Evolutionary conservation across 2,888 invertebrate genomes (phyloP).

Genomic region (Idaea straminata): DNA sequence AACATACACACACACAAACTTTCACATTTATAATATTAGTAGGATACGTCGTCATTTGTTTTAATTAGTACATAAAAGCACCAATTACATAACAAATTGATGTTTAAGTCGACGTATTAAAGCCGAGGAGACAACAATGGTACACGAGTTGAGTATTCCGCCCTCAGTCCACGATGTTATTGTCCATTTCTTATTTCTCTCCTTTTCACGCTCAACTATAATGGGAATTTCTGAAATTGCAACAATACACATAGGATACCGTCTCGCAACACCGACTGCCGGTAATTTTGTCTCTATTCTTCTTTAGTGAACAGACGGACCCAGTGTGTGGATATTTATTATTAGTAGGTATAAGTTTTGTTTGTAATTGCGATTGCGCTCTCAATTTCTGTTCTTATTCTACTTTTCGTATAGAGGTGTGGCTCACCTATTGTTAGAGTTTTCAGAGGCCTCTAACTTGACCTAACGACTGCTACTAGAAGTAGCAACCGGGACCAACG

Average conservation of each 20-base stretch:
- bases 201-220: conserved; percentile 68
- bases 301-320: conserved; percentile 11
- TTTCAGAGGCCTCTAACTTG: too few relatives aligned
- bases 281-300: conserved; percentile 53
- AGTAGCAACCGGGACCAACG: too few relatives aligned
- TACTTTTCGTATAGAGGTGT: too few relatives aligned
- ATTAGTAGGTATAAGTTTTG: conserved; percentile 5
- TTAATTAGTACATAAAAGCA: background rate
- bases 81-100: background rate
- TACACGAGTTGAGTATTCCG: conserved; percentile 9
- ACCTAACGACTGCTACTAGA: too few relatives aligned
- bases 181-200: conserved; percentile 66
- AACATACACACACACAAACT: too few relatives aligned
- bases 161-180: conserved; percentile 49
- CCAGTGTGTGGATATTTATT: conserved; percentile 11
- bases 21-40: too few relatives aligned
- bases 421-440: too few relatives aligned
- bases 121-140: background rate
- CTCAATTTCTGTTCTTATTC: too few relatives aligned
- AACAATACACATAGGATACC: conserved; percentile 65
- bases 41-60: background rate
- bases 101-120: background rate
- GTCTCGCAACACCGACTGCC: conserved; percentile 51
- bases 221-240: conserved; percentile 78
- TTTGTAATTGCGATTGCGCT: background rate